Evolutionary conservation across 2,113 vertebrate genomes (phyloP), one percentile per base, ranked within the genome.

Genomic region (Eretmochelys imbricata): DNA sequence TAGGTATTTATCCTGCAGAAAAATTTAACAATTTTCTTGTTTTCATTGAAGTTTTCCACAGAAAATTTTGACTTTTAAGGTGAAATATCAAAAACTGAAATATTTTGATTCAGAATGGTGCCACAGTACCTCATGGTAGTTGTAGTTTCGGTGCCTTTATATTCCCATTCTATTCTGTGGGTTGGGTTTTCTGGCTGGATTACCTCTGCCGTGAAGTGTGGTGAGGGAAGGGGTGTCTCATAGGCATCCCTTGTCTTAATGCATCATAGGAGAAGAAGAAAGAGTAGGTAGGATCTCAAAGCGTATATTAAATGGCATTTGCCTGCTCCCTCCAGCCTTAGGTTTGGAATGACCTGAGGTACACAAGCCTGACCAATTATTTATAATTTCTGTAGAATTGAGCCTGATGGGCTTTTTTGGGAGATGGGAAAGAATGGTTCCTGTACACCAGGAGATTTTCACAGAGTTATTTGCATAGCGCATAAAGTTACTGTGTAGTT

Each of bases 381-480:
- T 97, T 95, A 95, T 90, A 90, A 49, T 90, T 97, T 89, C 79
- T 94, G 62, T 49, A 95, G 95, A 95, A 96, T 93, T 91, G 22
- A 95, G 94, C 96, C 85, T 0, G 0, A 92, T 89, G 92, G 95
- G 57, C 65, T 93, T 95, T 92, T 95, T 96, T 96, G 84, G 93
- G 92, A 20, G 96, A 94, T 65, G 29, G 62, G 31, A 16, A 89
- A 90, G 80, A 95, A 91, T 93, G 95, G 95, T 95, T 94, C 85
- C 92, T 95, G 96, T 96, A 42, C 38, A 75, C n/a, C 9, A 46
- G 38, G 35, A 42, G 72, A 46, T 75, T 75, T 75, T 75, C 72
- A 75, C 19, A 13, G 42, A 42, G 72, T 75, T 75, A 5, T 75
- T 75, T 25, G n/a, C 22, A 42, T 12, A 12, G 72, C 91, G 91